Evolutionary conservation across 2,113 vertebrate genomes (phyloP).

Genomic region (Chinchilla lanigera): DNA sequence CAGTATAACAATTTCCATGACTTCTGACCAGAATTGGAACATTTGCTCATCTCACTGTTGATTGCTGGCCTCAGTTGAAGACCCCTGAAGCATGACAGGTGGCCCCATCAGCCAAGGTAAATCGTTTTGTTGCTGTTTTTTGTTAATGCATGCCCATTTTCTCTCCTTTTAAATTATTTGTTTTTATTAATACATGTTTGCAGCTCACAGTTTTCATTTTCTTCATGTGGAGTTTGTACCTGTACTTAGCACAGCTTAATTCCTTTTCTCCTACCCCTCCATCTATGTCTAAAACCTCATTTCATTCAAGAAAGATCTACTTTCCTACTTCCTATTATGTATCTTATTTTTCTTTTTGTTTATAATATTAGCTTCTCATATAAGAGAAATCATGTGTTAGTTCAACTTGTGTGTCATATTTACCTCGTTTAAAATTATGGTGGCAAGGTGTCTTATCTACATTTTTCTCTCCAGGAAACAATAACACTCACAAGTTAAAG

Average conservation of each 20-base stretch:
- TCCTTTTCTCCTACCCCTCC: neutral
- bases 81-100: neutral
- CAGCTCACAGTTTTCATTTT: neutral
- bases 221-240: neutral
- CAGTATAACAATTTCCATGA: neutral
- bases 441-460: neutral
- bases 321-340: neutral
- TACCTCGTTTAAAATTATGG: neutral
- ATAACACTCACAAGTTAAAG: neutral
- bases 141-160: neutral
- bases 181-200: neutral
- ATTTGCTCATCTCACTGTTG: neutral
- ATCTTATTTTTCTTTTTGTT: neutral
- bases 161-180: neutral
- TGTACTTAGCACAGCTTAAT: neutral
- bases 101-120: neutral
- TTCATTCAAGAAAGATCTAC: neutral
- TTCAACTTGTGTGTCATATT: neutral
- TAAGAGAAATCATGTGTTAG: neutral
- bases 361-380: neutral
- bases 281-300: neutral
- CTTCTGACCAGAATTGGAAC: neutral
- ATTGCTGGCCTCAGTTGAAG: neutral
- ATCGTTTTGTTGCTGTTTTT: neutral
- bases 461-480: neutral